These are phyloP conservation scores for Galerucella pusilla DNA, from an alignment of 2,888 invertebrate species.

Conservation along the genomic window DNA sequence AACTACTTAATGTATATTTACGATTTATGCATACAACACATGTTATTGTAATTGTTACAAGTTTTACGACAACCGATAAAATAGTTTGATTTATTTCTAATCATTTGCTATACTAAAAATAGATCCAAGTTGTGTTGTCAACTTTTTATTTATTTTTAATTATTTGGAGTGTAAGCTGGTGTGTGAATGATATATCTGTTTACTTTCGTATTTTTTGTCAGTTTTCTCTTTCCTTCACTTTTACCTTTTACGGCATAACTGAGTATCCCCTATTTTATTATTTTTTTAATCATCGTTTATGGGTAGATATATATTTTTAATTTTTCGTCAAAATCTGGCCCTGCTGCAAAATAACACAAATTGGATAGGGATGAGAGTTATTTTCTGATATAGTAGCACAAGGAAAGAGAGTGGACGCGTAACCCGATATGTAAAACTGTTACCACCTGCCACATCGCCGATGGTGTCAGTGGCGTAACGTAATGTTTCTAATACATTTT, in stretches of 20 bases:
- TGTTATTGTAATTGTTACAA: not conserved
- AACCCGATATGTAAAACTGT: not conserved
- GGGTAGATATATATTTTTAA: no score
- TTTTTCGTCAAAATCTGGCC: no score
- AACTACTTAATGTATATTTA: not conserved
- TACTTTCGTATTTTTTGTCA: no score
- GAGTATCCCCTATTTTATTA: no score
- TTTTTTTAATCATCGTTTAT: no score
- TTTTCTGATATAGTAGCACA: not conserved
- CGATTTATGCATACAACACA: not conserved
- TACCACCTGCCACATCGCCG: not conserved
- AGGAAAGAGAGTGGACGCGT: not conserved
- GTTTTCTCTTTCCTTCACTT: no score
- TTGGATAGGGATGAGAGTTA: no score
- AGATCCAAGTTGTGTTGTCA: not conserved
- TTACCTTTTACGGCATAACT: no score
- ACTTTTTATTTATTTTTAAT: not conserved
- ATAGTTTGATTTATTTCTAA: slow-evolving; percentile 1
- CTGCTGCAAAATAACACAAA: no score
- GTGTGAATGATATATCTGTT: not conserved
- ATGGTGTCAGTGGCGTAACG: not conserved
- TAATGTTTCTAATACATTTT: not conserved
- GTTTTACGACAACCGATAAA: slow-evolving; percentile 6
- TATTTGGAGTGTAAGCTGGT: not conserved
- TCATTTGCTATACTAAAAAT: not conserved